Conservation (phyloP, 2,113 vertebrate species). For the Fregata magnificens region DNA sequence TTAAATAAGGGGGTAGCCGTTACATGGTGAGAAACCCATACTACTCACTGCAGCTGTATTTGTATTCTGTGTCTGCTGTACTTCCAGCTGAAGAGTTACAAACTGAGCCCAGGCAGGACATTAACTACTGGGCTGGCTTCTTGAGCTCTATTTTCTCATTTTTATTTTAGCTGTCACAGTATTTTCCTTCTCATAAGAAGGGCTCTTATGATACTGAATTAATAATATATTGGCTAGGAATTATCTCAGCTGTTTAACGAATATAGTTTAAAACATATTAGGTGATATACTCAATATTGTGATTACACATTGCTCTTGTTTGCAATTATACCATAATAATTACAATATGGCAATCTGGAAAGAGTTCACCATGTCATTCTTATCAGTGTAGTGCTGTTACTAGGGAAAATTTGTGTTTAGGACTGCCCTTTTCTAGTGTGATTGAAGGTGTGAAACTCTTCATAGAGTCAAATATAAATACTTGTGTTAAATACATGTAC, state of each 20-base stretch:
- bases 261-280: not conserved
- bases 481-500: not conserved
- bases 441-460: not conserved
- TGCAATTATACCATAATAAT: not conserved
- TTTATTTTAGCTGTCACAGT: not conserved
- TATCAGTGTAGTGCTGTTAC: not conserved
- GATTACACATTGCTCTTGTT: not conserved
- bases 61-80: not conserved
- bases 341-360: not conserved
- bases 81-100: not conserved
- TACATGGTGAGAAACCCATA: fast-evolving
- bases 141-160: not conserved
- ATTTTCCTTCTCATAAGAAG: not conserved
- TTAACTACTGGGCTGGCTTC: not conserved
- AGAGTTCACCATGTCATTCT: not conserved
- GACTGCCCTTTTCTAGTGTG: not conserved
- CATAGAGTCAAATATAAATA: not conserved
- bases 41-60: not conserved
- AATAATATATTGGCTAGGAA: not conserved
- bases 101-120: not conserved
- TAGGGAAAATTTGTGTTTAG: not conserved
- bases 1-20: not conserved
- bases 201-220: not conserved
- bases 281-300: not conserved
- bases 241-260: not conserved